Conservation (phyloP, 2,113 vertebrate genomes). For the Cochlearius cochlearius region DNA sequence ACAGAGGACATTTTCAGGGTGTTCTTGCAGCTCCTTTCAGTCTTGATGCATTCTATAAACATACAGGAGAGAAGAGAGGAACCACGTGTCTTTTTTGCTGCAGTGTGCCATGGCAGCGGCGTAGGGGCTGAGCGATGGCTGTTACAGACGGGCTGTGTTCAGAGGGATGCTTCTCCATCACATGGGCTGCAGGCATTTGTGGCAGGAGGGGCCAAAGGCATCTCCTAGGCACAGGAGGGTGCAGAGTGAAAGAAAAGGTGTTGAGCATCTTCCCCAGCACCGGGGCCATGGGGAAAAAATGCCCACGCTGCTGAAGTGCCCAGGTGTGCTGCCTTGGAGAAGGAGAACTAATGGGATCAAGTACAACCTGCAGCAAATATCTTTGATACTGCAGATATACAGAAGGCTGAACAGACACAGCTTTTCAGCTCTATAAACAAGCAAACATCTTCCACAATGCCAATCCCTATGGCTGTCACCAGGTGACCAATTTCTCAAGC, state of each 20-base stretch:
- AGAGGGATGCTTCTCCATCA: not conserved
- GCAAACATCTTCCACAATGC: not conserved
- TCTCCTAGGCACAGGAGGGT: not conserved
- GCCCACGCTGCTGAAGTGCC: rapidly evolving
- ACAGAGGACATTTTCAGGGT: not conserved
- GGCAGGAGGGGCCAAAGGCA: not conserved
- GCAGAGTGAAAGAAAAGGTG: not conserved
- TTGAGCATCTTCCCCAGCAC: not conserved
- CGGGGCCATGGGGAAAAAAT: not conserved
- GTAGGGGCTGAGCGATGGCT: not conserved
- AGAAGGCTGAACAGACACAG: not conserved
- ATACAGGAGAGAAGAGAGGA: not conserved
- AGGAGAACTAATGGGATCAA: not conserved
- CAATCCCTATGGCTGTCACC: not conserved
- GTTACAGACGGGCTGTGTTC: not conserved
- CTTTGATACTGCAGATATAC: not conserved
- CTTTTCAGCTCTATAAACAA: not conserved
- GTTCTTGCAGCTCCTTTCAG: not conserved
- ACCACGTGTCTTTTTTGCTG: rapidly evolving
- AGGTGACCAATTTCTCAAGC: not conserved
- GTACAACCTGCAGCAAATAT: not conserved
- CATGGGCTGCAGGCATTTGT: no score
- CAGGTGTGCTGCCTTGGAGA: not conserved
- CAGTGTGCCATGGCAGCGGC: not conserved
- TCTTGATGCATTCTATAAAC: not conserved